Evolutionary conservation across 2,888 invertebrate genomes (phyloP).

Genomic region (Diarsia brunnea): DNA sequence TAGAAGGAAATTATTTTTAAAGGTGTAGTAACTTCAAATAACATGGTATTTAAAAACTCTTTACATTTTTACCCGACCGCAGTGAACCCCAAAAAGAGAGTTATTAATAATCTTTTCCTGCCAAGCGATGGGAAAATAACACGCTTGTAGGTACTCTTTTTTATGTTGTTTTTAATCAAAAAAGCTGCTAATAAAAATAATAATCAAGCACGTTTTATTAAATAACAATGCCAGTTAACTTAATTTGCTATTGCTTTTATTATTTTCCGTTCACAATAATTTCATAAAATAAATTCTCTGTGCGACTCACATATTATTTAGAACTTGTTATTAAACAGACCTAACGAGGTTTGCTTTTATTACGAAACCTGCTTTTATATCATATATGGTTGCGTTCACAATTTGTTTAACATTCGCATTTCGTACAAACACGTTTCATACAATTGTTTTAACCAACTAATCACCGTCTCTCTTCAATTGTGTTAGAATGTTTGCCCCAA

Average conservation of each 20-base stretch:
- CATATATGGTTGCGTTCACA: slow-evolving; percentile 30
- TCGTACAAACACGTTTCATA: slow-evolving; percentile 20
- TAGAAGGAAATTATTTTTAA: background rate
- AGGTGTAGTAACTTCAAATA: background rate
- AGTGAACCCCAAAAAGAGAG: no score
- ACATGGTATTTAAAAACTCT: background rate
- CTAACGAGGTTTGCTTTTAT: slow-evolving; percentile 48
- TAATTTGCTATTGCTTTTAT: slow-evolving; percentile 7
- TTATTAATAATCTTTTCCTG: background rate
- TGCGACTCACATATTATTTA: slow-evolving; percentile 27
- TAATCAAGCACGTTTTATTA: slow-evolving; percentile 3
- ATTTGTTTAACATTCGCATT: slow-evolving; percentile 44
- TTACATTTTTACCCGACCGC: no score
- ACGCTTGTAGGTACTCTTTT: background rate
- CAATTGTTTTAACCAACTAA: slow-evolving; percentile 45
- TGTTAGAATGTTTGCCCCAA: slow-evolving; percentile 43
- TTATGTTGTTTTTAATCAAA: background rate
- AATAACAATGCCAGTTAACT: slow-evolving; percentile 5
- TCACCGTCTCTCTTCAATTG: slow-evolving; percentile 45
- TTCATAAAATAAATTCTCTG: slow-evolving; percentile 19
- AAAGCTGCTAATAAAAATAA: slow-evolving; percentile 4
- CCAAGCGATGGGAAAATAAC: background rate
- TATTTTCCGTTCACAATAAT: slow-evolving; percentile 8
- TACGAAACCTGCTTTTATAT: slow-evolving; percentile 41
- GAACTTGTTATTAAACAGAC: slow-evolving; percentile 27